Evolutionary conservation across 1,140 invertebrate species (phyloP), one percentile per base, ranked within the genome.

Genomic region (Polyergus mexicanus): DNA sequence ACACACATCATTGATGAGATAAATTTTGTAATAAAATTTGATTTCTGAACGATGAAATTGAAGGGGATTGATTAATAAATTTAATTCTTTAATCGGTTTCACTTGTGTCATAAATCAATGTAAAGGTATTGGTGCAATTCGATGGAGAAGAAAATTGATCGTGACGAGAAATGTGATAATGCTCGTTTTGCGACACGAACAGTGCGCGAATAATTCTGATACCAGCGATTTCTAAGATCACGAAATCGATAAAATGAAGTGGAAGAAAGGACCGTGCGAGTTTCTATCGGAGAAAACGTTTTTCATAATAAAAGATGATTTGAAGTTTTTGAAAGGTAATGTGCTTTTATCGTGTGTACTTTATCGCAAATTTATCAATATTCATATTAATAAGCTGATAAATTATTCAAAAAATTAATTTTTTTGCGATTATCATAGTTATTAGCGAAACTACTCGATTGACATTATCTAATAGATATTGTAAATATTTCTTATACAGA

Each of bases 281-380:
- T 88, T 92, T 77, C 35, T 94, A 16, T 91, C 92, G 0, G 91
- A 94, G 65, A 94, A 94, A 71, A 94, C 92, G 0, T 94, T 93
- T 56, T 58, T 94, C 7, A 87, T 94, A 16, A 91, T 94, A 54
- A 92, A 91, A 72, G 87, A 94, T 76, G 89, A 94, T 68, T 69
- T 92, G 54, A 62, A 86, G 32, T 72, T 89, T 0, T 65, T 90
- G 11, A 28, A 88, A 91, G 90, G 92, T 93, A 92, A 90, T 69
- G 22, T 6, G 3, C 0, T 6, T 51, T 16, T 6, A 19, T 62
- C 0, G 5, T 51, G 13, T 85, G 19, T 16, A 51, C 2, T 51
- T 51, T 51, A 19, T 51, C 47, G 47, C 47, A 16, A 72, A 10
- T 5, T 19, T 10, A 32, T 25, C 13, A 16, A 71, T 72, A 19